These are phyloP conservation scores for Apodemus sylvaticus DNA, from an alignment of 2,113 vertebrate genomes.

Conservation along the genomic window DNA sequence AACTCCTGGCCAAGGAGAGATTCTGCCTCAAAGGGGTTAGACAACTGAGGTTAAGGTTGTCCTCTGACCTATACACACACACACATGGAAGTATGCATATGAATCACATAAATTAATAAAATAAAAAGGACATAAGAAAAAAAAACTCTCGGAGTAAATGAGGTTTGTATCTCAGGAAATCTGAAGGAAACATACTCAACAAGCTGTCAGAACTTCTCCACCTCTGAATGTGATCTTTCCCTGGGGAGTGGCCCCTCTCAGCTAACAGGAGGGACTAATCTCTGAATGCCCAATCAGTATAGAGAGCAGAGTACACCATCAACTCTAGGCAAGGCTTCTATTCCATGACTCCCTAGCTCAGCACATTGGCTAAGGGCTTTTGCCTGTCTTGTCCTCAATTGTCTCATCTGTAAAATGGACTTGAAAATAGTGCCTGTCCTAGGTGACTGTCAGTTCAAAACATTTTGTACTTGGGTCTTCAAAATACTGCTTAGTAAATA, in stretches of 20 bases:
- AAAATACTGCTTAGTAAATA: neutral
- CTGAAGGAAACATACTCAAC: neutral
- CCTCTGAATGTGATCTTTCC: neutral
- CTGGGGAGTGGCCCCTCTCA: neutral
- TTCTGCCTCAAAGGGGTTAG: neutral
- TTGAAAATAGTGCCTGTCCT: neutral
- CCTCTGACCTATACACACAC: neutral
- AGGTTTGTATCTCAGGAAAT: neutral
- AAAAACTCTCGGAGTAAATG: neutral
- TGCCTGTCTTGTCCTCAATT: neutral
- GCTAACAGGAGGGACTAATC: conserved; percentile 14
- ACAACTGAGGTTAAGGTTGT: neutral
- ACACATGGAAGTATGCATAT: neutral
- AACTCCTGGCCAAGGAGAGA: neutral
- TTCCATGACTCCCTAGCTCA: neutral
- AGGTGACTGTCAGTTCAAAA: neutral
- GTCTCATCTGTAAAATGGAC: neutral
- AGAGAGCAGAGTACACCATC: neutral
- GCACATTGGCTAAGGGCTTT: neutral
- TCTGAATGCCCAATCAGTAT: conserved; percentile 47
- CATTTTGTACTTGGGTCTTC: neutral
- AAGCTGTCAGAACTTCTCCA: neutral
- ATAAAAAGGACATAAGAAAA: neutral
- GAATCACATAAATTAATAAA: neutral
- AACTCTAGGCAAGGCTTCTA: neutral